Percentiles rank a stretch among this genome's conserved stretches.
These are phyloP conservation scores for Torymus texanus DNA, from an alignment of 2,888 invertebrate species.

Conservation along the genomic window DNA sequence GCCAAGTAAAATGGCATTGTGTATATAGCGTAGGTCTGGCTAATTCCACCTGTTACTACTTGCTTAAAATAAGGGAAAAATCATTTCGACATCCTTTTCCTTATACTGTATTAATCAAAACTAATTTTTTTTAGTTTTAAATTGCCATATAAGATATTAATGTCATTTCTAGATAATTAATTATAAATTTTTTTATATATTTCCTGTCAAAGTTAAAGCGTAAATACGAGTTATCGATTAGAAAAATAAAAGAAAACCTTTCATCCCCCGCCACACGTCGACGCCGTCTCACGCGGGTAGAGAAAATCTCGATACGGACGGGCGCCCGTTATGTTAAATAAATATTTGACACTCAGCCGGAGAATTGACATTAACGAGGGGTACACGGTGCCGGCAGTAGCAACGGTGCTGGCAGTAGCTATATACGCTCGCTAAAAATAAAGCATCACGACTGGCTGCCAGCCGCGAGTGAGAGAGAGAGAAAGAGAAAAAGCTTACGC, in stretches of 20 bases:
- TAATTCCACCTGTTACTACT: constrained; percentile 24
- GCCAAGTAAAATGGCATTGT: not conserved
- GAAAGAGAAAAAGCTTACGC: not conserved
- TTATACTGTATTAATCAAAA: no score
- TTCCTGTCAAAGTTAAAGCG: not conserved
- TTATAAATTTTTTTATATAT: no score
- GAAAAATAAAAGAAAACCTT: not conserved
- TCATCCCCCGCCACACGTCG: not conserved
- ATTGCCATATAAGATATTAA: no score
- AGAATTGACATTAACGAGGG: constrained; percentile 19
- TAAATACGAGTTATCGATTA: not conserved
- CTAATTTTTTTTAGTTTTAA: no score
- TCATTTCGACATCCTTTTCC: no score
- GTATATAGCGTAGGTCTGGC: not conserved
- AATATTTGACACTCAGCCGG: constrained; percentile 24
- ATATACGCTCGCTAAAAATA: not conserved
- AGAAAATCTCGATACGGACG: no score
- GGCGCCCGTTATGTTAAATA: not conserved
- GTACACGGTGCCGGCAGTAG: not conserved
- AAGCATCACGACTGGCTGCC: not conserved
- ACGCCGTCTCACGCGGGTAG: no score
- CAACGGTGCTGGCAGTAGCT: no score
- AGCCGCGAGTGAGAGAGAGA: not conserved
- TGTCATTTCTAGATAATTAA: no score
- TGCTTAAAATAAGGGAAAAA: not conserved